A percentile compares a stretch with the other conserved stretches of the same genome.
Evolutionary conservation across 2,113 vertebrate species (phyloP).

Genomic region (Brachypteracias leptosomus): DNA sequence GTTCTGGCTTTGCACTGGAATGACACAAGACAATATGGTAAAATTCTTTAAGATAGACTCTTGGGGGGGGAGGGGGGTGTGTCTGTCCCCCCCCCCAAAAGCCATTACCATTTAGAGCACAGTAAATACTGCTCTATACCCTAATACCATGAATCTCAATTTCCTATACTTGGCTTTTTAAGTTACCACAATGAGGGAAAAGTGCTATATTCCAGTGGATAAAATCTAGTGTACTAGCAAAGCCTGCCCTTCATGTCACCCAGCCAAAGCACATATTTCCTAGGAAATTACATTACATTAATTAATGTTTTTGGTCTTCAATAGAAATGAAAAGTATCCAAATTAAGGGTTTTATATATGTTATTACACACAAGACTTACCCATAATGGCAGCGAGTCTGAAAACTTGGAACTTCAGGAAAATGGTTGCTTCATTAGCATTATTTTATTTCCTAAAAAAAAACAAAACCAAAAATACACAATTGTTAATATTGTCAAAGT

Average conservation of each 20-base stretch:
- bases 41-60: background rate
- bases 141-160: background rate
- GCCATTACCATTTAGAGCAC: background rate
- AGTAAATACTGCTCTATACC: background rate
- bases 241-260: background rate
- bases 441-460: slow-evolving; percentile 81
- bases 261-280: background rate
- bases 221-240: background rate
- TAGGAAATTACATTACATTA: background rate
- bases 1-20: background rate
- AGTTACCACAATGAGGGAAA: background rate
- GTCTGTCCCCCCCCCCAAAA: background rate
- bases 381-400: slow-evolving; percentile 85
- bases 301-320: background rate
- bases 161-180: background rate
- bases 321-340: background rate
- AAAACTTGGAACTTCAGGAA: slow-evolving; percentile 82
- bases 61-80: no score
- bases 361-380: slow-evolving; percentile 73
- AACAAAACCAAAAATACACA: background rate
- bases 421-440: slow-evolving; percentile 84
- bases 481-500: background rate
- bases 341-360: background rate
- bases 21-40: background rate
- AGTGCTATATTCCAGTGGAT: background rate